Base-by-base conservation (phyloP, 2,888 invertebrate species). In the Lordiphosa fenestrarum region DNA sequence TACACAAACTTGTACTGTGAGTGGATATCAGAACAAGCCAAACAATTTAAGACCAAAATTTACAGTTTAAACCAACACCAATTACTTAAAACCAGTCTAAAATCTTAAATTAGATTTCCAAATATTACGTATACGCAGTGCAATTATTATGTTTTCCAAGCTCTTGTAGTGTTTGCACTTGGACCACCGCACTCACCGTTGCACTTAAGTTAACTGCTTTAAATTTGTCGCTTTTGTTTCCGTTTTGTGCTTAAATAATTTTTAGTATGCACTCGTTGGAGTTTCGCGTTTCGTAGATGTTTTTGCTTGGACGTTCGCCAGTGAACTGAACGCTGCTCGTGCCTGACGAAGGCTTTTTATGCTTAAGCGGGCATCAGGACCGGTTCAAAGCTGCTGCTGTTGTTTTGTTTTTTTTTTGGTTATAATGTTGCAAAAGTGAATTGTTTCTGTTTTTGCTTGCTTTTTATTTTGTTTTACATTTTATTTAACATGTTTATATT, bases 161-260 rank as follows among this genome's bases (percentile, higher is more conserved):
- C 81, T 76, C 77, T 66, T 71, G 62, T 66, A 63, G 58, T 69
- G 56, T 66, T 78, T 69, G 50, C 60, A 69, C 50, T 30, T 25
- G 36, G 30, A 46, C 19, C 47, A 52, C 33, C 37, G 48, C 80
- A 69, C 82, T 73, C 68, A 77, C 76, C 85, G 68, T 61, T 56
- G 82, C 82, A 85, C 86, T 80, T 80, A 61, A 71, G 65, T 57
- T 63, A 55, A 53, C 54, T 69, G 64, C 65, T 46, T 85, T 78
- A 66, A 83, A 85, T 83, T 85, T 80, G 80, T 85, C 80, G 81
- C 84, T 69, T 53, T 58, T 65, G 52, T 55, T 60, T 65, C 59
- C 48, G 50, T 50, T 66, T 39, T 54, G 46, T 38, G 15, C 15
- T 44, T 47, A 25, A 46, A 46, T 66, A 46, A 46, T 66, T 58